A percentile compares a stretch with the other conserved stretches of the same genome.
phyloP scores from a whole-genome alignment of 2,113 vertebrate species.

The Eptesicus fuscus region DNA sequence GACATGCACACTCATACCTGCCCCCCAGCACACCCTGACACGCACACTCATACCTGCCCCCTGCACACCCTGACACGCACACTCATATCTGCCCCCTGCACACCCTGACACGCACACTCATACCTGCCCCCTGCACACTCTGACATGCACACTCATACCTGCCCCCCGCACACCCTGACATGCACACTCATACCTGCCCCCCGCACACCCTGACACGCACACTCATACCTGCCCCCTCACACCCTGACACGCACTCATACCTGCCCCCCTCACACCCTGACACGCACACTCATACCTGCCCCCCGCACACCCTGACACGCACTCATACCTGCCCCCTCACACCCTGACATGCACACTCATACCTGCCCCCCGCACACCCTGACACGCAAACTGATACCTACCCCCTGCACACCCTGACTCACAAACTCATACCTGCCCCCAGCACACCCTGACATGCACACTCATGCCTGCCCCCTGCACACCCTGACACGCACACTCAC shows the following conservation, averaged over 20 bases:
- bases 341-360: no score
- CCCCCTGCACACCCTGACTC: not conserved
- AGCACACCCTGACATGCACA: not conserved
- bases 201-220: not conserved
- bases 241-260: not conserved
- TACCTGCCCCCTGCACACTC: no score
- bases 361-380: no score
- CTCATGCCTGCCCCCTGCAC: not conserved
- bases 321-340: no score
- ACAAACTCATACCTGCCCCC: not conserved
- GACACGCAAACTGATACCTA: no score
- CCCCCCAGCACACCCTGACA: rapidly evolving
- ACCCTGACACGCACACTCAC: not conserved
- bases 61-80: not conserved
- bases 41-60: not conserved
- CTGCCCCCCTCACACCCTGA: not conserved
- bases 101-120: not conserved
- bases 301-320: not conserved
- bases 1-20: no score
- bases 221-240: no score
- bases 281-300: no score
- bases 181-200: not conserved
- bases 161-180: not conserved
- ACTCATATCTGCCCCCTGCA: not conserved
- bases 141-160: not conserved